Percentiles rank a stretch among this genome's conserved stretches.
These are phyloP conservation scores for Zelostemma sp. DNA, from an alignment of 1,140 invertebrate genomes.

Conservation along the genomic window DNA sequence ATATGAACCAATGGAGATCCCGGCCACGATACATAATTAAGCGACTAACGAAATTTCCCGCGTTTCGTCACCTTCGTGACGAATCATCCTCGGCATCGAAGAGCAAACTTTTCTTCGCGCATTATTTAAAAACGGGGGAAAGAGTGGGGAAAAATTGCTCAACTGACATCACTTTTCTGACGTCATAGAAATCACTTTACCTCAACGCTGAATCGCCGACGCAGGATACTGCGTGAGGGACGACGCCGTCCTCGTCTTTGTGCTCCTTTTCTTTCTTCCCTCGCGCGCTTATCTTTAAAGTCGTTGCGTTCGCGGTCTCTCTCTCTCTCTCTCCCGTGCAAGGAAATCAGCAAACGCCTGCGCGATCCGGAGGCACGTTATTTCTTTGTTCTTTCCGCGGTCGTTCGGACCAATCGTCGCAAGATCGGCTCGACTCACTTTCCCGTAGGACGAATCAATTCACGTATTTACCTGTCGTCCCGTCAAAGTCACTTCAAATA, in stretches of 20 bases:
- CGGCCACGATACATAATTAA: too few species aligned
- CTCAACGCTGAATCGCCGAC: slow-evolving; percentile 25
- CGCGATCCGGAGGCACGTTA: slow-evolving; percentile 24
- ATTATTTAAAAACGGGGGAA: too few species aligned
- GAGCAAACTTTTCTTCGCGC: too few species aligned
- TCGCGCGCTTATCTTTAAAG: too few species aligned
- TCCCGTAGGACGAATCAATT: too few species aligned
- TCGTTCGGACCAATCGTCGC: slow-evolving; percentile 1
- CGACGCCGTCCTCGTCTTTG: slow-evolving; percentile 1
- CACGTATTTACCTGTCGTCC: neutral
- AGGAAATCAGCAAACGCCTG: slow-evolving; percentile 13
- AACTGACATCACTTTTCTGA: slow-evolving; percentile 46
- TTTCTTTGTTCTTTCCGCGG: slow-evolving; percentile 52
- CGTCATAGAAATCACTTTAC: slow-evolving; percentile 52
- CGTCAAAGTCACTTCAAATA: neutral
- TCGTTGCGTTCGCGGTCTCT: neutral
- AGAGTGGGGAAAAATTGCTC: slow-evolving; percentile 52
- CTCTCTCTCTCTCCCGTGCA: slow-evolving; percentile 1
- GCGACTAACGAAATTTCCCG: too few species aligned
- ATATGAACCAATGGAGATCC: too few species aligned
- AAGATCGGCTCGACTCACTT: too few species aligned
- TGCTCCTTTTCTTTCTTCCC: too few species aligned
- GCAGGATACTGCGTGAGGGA: slow-evolving; percentile 13
- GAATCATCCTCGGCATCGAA: too few species aligned
- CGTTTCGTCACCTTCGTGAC: too few species aligned